Percentiles rank a stretch among this genome's conserved stretches.
Evolutionary conservation across 92 coral and sea anemone species (phyloP).

Genomic region (Zoanthus gigantus): DNA sequence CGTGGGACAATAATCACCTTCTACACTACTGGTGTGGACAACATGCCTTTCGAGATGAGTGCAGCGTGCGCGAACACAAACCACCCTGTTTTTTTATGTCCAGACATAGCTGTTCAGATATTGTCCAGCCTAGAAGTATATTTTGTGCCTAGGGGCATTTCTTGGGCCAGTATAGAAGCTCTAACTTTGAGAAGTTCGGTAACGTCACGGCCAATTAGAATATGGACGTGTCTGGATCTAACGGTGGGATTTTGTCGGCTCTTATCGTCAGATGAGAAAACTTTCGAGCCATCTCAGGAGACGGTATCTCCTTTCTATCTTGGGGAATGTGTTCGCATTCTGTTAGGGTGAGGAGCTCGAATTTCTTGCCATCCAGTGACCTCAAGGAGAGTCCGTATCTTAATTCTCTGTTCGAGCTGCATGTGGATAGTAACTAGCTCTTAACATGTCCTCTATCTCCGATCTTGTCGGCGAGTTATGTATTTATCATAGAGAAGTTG

Average conservation of each 20-base stretch:
- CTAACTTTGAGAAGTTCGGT: conserved; percentile 17
- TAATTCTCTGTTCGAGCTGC: conserved; percentile 38
- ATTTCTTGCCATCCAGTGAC: conserved; percentile 16
- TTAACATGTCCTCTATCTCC: conserved; percentile 28
- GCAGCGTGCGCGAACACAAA: conserved; percentile 27
- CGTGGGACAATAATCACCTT: no score
- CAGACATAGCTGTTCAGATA: background rate
- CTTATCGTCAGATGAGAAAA: conserved; percentile 4
- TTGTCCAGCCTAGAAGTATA: background rate
- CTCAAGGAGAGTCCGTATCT: conserved; percentile 40
- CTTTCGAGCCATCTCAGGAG: conserved; percentile 46
- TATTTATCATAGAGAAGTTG: conserved; percentile 58
- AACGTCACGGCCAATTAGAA: background rate
- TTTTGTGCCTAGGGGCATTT: conserved; percentile 6
- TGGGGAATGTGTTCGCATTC: conserved; percentile 64
- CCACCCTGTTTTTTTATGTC: background rate
- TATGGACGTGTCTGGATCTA: background rate
- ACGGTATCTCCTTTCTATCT: conserved; percentile 58
- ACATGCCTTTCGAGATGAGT: background rate
- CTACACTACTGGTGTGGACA: background rate
- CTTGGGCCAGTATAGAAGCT: background rate
- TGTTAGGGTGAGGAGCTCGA: conserved; percentile 48
- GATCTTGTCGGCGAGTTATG: conserved; percentile 30
- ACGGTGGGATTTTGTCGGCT: conserved; percentile 8
- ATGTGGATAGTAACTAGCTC: conserved; percentile 51